Percentiles rank a stretch among this genome's conserved stretches.
These are phyloP conservation scores for Esox niger DNA, from an alignment of 2,113 vertebrate species.

Conservation along the genomic window DNA sequence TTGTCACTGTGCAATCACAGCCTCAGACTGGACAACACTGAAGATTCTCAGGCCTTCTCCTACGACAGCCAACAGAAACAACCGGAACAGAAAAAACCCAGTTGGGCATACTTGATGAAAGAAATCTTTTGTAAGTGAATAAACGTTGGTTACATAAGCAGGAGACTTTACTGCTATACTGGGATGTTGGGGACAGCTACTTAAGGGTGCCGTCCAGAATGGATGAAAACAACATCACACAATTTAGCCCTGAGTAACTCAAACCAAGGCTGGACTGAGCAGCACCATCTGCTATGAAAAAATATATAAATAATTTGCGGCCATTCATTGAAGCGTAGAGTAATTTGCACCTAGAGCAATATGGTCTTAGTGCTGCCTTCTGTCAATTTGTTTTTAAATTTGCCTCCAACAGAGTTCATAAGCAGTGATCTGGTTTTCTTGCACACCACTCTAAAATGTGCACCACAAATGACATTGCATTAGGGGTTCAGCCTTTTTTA, in stretches of 20 bases:
- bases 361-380: conserved; percentile 32
- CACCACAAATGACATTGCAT: too few relatives aligned
- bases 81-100: conserved; percentile 2
- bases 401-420: conserved; percentile 27
- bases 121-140: neutral
- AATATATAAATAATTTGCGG: conserved; percentile 55
- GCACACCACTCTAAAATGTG: neutral
- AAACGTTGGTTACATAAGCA: neutral
- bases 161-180: neutral
- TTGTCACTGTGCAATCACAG: conserved; percentile 42
- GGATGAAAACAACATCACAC: conserved; percentile 25
- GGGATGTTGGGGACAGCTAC: neutral
- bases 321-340: conserved; percentile 39
- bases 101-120: neutral
- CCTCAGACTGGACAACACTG: conserved; percentile 24
- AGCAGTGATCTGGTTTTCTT: conserved; percentile 10
- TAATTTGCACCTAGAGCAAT: conserved; percentile 29
- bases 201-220: neutral
- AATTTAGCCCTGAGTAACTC: conserved; percentile 21
- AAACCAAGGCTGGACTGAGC: conserved; percentile 35
- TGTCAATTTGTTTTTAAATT: conserved; percentile 21
- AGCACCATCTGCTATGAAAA: conserved; percentile 55
- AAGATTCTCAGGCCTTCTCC: conserved; percentile 19
- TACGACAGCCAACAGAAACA: conserved; percentile 26
- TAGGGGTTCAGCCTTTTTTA: too few relatives aligned